Evolutionary conservation across 2,888 invertebrate species (phyloP), one percentile per base, ranked within the genome.

Genomic region (Conomelus anceps): DNA sequence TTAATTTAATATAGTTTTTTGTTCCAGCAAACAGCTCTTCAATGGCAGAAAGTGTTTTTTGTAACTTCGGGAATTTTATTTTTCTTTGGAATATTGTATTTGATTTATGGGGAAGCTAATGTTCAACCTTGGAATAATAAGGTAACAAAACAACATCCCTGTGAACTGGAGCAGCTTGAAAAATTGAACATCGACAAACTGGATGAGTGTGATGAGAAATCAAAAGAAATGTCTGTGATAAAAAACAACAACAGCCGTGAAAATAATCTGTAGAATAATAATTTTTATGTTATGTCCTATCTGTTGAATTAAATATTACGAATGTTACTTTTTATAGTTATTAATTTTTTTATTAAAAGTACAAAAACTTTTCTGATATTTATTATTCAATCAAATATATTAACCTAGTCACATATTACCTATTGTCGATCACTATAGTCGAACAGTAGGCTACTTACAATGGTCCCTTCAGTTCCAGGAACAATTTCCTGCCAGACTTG

Each of bases 21-120:
- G 34, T 93, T 93, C 17, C 92, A 95, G 95, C 95, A 95, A 95
- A 95, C 95, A 0, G 93, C 94, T 4, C 93, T 93, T 1, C 94
- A 95, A 91, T 96, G 96, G 96, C 94, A 94, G 91, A 94, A 94
- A 91, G 95, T 95, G 0, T 96, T 95, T 91, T 93, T 95, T 90
- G 94, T 95, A 85, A 93, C 95, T 1, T 93, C 94, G 0, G 93
- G 91, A 0, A 94, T 95, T 93, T 92, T 95, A 1, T 93, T 95
- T 26, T 91, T 93, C 11, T 94, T 94, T 26, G 95, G 95, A 24
- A 90, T 94, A 0, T 90, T 95, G 0, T 96, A 95, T 91, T 92
- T 94, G 0, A 84, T 94, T 0, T 95, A 95, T 91, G 94, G 94
- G 3, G 94, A 94, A 86, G 95, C 95, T 0, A 94, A 94, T 29